Base-by-base conservation (phyloP, 2,797 vertebrate species). In the Macroramphosus scolopax region DNA sequence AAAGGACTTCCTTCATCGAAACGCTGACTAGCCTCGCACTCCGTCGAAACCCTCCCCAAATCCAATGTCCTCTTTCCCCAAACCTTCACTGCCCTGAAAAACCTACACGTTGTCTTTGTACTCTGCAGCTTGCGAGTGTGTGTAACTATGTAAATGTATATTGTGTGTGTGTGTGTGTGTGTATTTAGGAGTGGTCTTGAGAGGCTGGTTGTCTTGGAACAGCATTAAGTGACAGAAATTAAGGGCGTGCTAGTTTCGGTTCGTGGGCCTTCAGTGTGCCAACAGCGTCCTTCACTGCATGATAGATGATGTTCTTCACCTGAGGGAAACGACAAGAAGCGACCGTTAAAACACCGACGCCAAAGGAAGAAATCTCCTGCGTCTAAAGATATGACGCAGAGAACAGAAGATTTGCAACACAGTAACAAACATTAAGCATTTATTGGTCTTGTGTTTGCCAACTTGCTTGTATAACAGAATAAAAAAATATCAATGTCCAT, bases 261-360 rank as follows among this genome's bases (percentile, higher is more conserved):
- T 98, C 97, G 2, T 98, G 95, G 79, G 94, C 92, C 87, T 95
- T 96, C 81, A 99, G 91, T 47, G 95, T 98, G 82, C 96, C 96
- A 57, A 98, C 94, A 17, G 97, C 95, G 34, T 99, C 96, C 88
- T 99, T 99, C 85, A 99, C 96, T 56, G 97, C 96, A 2, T 99
- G 97, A 88, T 98, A 99, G 79, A 99, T 99, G 87, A 98, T 98
- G 85, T 98, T 99, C 89, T 98, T 99, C 90, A 99, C 96, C 97
- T 99, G 86, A 28, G 42, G 56, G 50, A 45, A 35, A 25, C 3
- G 0, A 66, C 15, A 50, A 13, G 7, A 26, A n/a, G 14, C 3
- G 18, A 36, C 4, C 35, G 24, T 63, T 55, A 48, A 38, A 59
- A 55, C 13, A 30, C 8, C 1, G 5, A 22, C 8, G 30, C 9